Conservation (phyloP, 2,113 vertebrate genomes). For the Rhabdornis inornatus region DNA sequence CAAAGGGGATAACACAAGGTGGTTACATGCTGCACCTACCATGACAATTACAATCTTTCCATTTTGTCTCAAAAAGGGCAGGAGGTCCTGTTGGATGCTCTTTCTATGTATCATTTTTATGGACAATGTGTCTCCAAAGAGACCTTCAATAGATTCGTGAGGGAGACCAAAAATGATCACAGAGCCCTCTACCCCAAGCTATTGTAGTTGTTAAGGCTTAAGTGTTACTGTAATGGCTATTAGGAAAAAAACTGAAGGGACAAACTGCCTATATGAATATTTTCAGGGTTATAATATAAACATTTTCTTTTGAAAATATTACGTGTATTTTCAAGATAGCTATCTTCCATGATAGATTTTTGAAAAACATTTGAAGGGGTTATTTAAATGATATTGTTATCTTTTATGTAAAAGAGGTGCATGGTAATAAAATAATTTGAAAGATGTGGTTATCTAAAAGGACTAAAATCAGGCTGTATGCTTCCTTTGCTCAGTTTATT, state of each 20-base stretch:
- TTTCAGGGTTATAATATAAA: not conserved
- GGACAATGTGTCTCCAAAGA: not conserved
- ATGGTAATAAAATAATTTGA: not conserved
- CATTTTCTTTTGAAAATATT: not conserved
- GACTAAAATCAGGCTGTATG: not conserved
- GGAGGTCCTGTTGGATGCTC: not conserved
- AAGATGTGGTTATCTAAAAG: not conserved
- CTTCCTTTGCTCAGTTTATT: not conserved
- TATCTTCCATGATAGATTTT: not conserved
- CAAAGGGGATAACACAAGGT: not conserved
- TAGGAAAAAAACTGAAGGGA: not conserved
- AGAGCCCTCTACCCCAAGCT: not conserved
- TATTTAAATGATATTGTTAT: not conserved
- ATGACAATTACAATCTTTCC: not conserved
- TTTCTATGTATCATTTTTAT: not conserved
- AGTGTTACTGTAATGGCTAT: not conserved
- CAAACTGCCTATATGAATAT: not conserved
- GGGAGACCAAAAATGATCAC: not conserved
- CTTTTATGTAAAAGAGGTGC: not conserved
- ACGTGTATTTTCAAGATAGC: not conserved
- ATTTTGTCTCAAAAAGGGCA: not conserved
- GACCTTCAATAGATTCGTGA: fast-evolving
- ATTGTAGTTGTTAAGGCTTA: not conserved
- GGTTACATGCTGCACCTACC: not conserved
- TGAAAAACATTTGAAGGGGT: not conserved